These are phyloP conservation scores for Sphenopsis melanotis DNA, from an alignment of 2,797 vertebrate species.

Conservation along the genomic window DNA sequence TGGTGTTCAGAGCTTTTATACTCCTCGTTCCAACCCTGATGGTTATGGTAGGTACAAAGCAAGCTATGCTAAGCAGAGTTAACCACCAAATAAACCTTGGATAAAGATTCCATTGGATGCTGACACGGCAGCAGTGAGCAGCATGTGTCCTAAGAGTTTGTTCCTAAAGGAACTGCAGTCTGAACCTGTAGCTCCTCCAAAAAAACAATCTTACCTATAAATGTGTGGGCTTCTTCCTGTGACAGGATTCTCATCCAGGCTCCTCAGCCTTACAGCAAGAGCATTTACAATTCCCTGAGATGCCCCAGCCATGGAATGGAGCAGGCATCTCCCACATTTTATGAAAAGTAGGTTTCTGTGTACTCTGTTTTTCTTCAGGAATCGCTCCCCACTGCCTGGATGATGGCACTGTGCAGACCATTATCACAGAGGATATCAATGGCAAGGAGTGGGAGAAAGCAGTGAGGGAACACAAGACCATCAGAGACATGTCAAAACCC, in stretches of 20 bases:
- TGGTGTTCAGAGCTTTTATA: slow-evolving; percentile 97
- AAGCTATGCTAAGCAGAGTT: neutral
- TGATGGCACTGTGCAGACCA: slow-evolving; percentile 82
- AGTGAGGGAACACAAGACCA: slow-evolving; percentile 84
- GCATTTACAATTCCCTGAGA: neutral
- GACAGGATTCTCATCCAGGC: neutral
- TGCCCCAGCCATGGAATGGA: neutral
- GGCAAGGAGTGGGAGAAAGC: slow-evolving; percentile 92
- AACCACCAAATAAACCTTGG: neutral
- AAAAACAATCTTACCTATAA: neutral
- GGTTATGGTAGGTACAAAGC: slow-evolving; percentile 83
- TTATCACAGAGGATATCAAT: slow-evolving; percentile 84
- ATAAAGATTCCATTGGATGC: neutral
- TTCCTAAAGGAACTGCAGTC: neutral
- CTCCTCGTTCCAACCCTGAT: slow-evolving; percentile 90
- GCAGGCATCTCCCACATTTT: neutral
- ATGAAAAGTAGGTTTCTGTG: neutral
- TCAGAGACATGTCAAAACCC: slow-evolving; percentile 86
- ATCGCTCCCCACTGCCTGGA: slow-evolving; percentile 92
- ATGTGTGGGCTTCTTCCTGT: neutral
- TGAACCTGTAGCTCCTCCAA: neutral
- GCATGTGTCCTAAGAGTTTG: neutral
- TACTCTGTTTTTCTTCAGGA: slow-evolving; percentile 70
- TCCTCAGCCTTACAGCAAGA: neutral
- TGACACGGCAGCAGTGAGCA: neutral